These are phyloP conservation scores for Xestia sexstrigata DNA, from an alignment of 2,888 invertebrate species.

Conservation along the genomic window DNA sequence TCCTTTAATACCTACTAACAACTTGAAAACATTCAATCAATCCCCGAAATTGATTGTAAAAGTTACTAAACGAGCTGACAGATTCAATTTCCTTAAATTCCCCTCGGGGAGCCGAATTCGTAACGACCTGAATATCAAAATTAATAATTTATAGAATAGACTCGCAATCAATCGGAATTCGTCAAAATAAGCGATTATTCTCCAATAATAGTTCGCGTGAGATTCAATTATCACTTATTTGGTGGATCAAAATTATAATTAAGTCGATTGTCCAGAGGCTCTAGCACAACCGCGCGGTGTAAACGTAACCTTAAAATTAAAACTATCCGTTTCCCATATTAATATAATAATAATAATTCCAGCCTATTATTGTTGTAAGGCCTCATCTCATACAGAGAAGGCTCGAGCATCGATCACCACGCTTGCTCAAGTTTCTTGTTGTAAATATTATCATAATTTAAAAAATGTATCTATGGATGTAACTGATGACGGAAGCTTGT, in stretches of 20 bases:
- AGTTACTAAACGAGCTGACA: slow-evolving; percentile 49
- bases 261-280: too few species aligned
- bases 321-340: too few species aligned
- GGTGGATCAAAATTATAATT: slow-evolving; percentile 14
- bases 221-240: slow-evolving; percentile 31
- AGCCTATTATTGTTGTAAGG: too few species aligned
- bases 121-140: slow-evolving; percentile 42
- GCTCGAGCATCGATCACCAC: too few species aligned
- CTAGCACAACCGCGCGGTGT: too few species aligned
- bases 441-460: too few species aligned
- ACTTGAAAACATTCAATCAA: slow-evolving; percentile 50
- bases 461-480: too few species aligned
- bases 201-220: neutral
- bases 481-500: too few species aligned
- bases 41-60: slow-evolving; percentile 49
- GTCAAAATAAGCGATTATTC: slow-evolving; percentile 13
- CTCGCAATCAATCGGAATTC: slow-evolving; percentile 24
- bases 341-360: too few species aligned
- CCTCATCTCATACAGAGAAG: too few species aligned
- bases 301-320: too few species aligned
- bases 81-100: slow-evolving; percentile 52
- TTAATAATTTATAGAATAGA: slow-evolving; percentile 35
- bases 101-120: slow-evolving; percentile 23
- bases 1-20: slow-evolving; percentile 22
- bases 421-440: too few species aligned